Percentiles rank a stretch among this genome's conserved stretches.
Conservation (phyloP, 2,888 invertebrate genomes). For the Torymus auratus region DNA sequence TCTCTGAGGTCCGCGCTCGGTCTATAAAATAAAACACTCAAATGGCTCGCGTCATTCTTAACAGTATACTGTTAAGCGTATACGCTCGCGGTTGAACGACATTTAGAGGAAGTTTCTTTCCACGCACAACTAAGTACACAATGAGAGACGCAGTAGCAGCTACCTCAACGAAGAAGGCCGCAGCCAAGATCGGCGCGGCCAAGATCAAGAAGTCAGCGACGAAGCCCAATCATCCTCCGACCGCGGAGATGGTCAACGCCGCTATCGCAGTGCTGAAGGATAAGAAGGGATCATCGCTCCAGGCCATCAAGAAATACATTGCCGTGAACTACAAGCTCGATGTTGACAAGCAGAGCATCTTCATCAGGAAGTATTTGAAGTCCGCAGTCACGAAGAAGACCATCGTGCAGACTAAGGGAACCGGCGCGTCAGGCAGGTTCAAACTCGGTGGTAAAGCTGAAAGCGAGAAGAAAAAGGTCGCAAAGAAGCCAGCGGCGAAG, state of each 20-base stretch:
- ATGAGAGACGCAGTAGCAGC: conserved; percentile 12
- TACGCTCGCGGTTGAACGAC: too few relatives aligned
- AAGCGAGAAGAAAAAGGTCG: conserved; percentile 30
- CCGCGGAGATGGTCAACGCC: conserved; percentile 79
- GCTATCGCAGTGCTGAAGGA: conserved; percentile 77
- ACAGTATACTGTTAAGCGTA: too few relatives aligned
- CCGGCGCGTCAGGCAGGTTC: conserved; percentile 78
- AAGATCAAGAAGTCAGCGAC: conserved; percentile 53
- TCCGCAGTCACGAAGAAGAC: conserved; percentile 79
- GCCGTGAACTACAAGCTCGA: conserved; percentile 80
- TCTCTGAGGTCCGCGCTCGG: too few relatives aligned
- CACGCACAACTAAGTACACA: neutral
- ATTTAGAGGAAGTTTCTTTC: too few relatives aligned
- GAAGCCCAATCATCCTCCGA: conserved; percentile 76
- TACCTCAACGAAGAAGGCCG: neutral
- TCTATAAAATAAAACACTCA: too few relatives aligned
- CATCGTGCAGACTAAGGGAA: conserved; percentile 79
- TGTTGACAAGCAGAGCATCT: conserved; percentile 79
- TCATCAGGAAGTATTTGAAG: conserved; percentile 81
- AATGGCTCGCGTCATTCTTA: too few relatives aligned
- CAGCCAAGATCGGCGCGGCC: conserved; percentile 9
- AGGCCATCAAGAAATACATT: conserved; percentile 83
- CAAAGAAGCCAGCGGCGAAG: conserved; percentile 48
- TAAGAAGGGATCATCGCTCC: conserved; percentile 80
- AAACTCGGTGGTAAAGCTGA: conserved; percentile 68